Evolutionary conservation across 2,113 vertebrate genomes (phyloP), one percentile per base, ranked within the genome.

Genomic region (Dryoscopus gambensis): DNA sequence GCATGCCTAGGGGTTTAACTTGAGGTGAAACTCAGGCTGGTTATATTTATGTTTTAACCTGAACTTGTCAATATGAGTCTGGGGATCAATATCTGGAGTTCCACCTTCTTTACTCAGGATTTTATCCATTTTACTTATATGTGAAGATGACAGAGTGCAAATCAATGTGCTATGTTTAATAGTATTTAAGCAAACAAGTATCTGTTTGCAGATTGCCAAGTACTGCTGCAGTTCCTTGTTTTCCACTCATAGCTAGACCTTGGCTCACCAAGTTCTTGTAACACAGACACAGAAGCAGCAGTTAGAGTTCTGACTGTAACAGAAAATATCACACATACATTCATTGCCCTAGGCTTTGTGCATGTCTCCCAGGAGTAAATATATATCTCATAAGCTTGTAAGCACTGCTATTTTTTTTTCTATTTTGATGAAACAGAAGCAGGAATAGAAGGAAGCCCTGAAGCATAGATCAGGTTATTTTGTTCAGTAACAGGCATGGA

Each of bases 11-110:
- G 14, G 86, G 47, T 87, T 86, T 89, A 89, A 81, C 92, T 89
- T 44, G 67, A 93, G 84, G 75, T 94, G 80, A 93, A 94, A 85
- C 27, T 90, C 42, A 15, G 42, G 25, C 47, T 94, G 47, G 50
- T 84, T 81, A 20, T 73, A 62, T 88, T 97, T 94, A 56, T 71
- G n/a, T 93, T 94, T 95, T 82, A 92, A 76, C 53, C 85, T 62
- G 35, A 13, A 24, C 57, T 94, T 95, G 83, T 77, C 86, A 76
- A 30, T 95, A 39, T 57, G 35, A 91, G 75, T 55, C 70, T 53
- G 21, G 73, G 75, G 59, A 94, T 93, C 75, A 33, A 89, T 91
- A 78, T 44, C 70, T 90, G 39, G 27, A 69, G 50, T 84, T 94
- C 40, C 8, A 49, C 20, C 30, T 81, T 71, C 50, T 92, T 88